Percentiles rank a stretch among this genome's conserved stretches.
These are phyloP conservation scores for Oxytorus armatus DNA, from an alignment of 2,888 invertebrate genomes.

Conservation along the genomic window DNA sequence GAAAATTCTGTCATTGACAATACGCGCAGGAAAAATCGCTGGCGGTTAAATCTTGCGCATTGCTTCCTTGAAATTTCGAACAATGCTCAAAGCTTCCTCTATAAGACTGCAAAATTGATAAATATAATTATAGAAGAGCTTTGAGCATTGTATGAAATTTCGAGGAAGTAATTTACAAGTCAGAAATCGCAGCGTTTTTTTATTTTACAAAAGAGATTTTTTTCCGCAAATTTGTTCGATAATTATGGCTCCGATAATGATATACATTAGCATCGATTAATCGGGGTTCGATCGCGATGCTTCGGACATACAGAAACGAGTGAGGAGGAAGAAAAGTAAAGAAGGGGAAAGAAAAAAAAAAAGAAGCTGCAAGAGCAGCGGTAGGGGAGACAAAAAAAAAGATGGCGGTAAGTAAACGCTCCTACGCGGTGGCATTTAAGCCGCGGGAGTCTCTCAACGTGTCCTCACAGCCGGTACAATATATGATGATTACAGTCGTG, in stretches of 20 bases:
- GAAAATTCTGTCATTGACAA: no score
- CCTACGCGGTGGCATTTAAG: slow-evolving; percentile 67
- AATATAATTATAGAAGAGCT: no score
- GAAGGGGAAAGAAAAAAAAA: not conserved
- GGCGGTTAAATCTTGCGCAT: no score
- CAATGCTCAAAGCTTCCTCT: no score
- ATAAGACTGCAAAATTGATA: no score
- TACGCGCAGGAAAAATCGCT: no score
- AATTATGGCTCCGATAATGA: not conserved
- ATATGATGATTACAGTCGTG: slow-evolving; percentile 73
- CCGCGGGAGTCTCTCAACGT: slow-evolving; percentile 64
- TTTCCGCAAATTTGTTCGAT: slow-evolving; percentile 15
- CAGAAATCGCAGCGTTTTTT: no score
- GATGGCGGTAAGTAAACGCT: slow-evolving; percentile 63
- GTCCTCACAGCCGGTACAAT: slow-evolving; percentile 68
- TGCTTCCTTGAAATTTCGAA: no score
- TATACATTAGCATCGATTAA: slow-evolving; percentile 3
- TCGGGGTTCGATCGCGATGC: not conserved
- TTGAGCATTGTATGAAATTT: no score
- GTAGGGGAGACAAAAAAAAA: slow-evolving; percentile 55
- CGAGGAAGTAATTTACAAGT: no score
- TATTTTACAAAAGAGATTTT: not conserved
- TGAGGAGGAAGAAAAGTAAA: not conserved
- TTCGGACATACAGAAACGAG: not conserved
- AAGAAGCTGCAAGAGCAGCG: slow-evolving; percentile 12